Percentiles rank a stretch among this genome's conserved stretches.
These are phyloP conservation scores for Morone chrysops DNA, from an alignment of 2,113 vertebrate genomes.

Conservation along the genomic window DNA sequence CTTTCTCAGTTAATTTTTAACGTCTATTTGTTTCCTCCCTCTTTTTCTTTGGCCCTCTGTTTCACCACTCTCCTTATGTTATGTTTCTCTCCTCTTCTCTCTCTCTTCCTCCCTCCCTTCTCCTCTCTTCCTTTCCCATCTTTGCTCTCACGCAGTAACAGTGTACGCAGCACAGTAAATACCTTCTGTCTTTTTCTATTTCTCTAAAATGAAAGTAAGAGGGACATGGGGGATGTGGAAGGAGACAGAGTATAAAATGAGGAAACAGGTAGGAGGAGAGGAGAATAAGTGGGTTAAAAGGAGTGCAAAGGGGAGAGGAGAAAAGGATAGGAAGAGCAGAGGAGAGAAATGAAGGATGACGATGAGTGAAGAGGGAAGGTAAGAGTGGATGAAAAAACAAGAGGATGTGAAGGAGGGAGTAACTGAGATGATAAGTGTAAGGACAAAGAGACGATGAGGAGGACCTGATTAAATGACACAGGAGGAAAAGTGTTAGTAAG, in stretches of 20 bases:
- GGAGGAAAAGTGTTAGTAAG: neutral
- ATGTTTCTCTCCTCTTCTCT: neutral
- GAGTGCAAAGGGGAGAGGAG: neutral
- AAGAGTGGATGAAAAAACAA: neutral
- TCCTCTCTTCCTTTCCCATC: neutral
- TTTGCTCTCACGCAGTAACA: neutral
- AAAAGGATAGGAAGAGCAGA: neutral
- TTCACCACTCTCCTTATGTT: neutral
- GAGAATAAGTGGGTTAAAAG: neutral
- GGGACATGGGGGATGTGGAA: neutral
- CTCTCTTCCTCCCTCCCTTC: neutral
- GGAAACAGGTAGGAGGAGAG: neutral
- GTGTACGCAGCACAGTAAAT: neutral
- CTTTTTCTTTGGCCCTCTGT: neutral
- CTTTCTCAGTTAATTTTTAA: constrained; percentile 27
- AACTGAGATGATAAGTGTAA: neutral
- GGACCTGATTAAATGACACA: constrained; percentile 1
- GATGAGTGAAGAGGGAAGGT: neutral
- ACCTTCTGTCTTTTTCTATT: neutral
- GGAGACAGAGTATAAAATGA: neutral
- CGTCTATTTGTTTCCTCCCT: neutral
- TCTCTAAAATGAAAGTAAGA: constrained; percentile 1
- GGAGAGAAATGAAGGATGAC: neutral
- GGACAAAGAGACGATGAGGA: neutral
- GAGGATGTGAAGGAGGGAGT: neutral